A percentile compares a stretch with the other conserved stretches of the same genome.
These are phyloP conservation scores for Microplitis deprimator DNA, from an alignment of 2,888 invertebrate genomes.

Conservation along the genomic window DNA sequence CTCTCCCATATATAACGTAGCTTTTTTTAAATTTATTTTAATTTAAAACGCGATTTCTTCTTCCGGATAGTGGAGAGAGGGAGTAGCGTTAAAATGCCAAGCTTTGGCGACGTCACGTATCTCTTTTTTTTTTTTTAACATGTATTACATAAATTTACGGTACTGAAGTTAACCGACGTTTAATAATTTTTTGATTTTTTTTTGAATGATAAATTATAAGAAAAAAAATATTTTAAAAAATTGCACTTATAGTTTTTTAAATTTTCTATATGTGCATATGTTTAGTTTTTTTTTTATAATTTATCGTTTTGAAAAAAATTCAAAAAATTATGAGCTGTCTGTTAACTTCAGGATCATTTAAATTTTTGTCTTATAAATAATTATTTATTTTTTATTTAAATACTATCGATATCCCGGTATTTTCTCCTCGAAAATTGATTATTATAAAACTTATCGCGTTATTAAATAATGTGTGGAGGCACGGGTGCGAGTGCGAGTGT, in stretches of 20 bases:
- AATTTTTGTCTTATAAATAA: conserved; percentile 20
- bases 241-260: too few relatives aligned
- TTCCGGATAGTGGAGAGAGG: conserved; percentile 35
- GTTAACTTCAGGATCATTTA: conserved; percentile 14
- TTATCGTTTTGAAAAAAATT: too few relatives aligned
- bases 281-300: too few relatives aligned
- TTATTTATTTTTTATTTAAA: conserved; percentile 10
- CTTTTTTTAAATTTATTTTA: neutral
- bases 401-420: neutral
- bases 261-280: too few relatives aligned
- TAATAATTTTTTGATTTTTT: neutral
- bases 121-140: conserved; percentile 38
- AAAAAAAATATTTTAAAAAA: too few relatives aligned
- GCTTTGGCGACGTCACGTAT: conserved; percentile 64
- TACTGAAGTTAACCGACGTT: too few relatives aligned
- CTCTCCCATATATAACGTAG: conserved; percentile 16
- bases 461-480: conserved; percentile 18
- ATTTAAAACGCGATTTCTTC: conserved; percentile 24
- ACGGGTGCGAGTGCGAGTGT: conserved; percentile 40
- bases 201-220: too few relatives aligned
- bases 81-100: conserved; percentile 60
- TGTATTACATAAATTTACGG: neutral
- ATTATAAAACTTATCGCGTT: neutral
- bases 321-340: too few relatives aligned
- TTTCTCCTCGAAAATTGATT: conserved; percentile 10